Evolutionary conservation across 2,113 vertebrate species (phyloP).

Genomic region (Nannospalax galili): DNA sequence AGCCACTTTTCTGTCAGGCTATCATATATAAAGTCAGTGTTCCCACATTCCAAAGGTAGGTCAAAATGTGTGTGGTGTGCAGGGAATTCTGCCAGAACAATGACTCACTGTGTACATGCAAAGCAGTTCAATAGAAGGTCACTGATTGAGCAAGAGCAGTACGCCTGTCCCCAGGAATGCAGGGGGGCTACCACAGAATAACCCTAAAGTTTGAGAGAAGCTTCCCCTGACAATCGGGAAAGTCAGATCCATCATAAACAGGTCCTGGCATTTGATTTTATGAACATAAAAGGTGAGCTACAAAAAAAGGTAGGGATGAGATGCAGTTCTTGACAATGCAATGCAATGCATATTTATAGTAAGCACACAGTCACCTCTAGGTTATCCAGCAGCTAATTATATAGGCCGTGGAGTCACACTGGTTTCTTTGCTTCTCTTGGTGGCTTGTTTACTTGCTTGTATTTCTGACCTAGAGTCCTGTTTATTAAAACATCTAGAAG

Average conservation of each 20-base stretch:
- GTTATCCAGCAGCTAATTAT: not conserved
- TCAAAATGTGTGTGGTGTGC: slow-evolving; percentile 69
- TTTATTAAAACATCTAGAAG: not conserved
- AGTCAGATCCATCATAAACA: not conserved
- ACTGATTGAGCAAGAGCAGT: not conserved
- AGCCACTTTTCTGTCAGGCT: slow-evolving; percentile 36
- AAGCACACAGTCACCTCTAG: not conserved
- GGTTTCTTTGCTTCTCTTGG: slow-evolving; percentile 10
- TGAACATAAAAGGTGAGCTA: slow-evolving; percentile 28
- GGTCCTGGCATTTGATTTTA: not conserved
- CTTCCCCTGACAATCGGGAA: not conserved
- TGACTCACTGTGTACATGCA: slow-evolving; percentile 69
- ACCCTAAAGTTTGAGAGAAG: not conserved
- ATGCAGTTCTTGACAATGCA: not conserved
- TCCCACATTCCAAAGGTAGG: slow-evolving; percentile 75
- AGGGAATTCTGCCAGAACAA: slow-evolving; percentile 66
- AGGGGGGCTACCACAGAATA: not conserved
- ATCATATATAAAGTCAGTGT: slow-evolving; percentile 35
- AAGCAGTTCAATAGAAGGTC: slow-evolving; percentile 58
- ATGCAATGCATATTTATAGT: not conserved
- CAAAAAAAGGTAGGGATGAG: not conserved
- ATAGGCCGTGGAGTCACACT: not conserved
- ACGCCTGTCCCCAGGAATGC: not conserved
- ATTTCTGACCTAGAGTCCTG: not conserved
- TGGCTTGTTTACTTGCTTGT: not conserved